Base-by-base conservation (phyloP, 2,888 invertebrate genomes). In the Callyntrura guangdongensis region DNA sequence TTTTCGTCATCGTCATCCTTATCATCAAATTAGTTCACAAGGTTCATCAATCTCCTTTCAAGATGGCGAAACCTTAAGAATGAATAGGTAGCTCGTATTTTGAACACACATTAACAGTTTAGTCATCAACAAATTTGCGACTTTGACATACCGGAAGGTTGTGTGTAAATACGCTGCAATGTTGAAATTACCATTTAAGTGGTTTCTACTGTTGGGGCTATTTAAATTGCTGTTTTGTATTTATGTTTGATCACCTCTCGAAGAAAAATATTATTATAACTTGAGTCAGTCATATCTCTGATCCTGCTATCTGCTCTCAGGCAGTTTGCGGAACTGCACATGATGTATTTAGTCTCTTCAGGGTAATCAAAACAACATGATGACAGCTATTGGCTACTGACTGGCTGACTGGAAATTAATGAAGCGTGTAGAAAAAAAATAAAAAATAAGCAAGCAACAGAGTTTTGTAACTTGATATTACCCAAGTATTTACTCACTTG, bases 121-220 rank as follows among this genome's bases (percentile, higher is more conserved):
- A 45, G 45, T 17, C n/a, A 59, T 27, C 8, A n/a, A 49, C 5
- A 47, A 36, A 20, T n/a, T 27, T 20, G 72, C 5, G 20, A 47
- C 9, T 4, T 74, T 47, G 49, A 74, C 45, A 74, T 20, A 74
- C 47, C 72, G 72, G 72, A 74, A 74, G 72, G 72, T 74, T 74
- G 12, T 6, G 2, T 27, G 64, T 6, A n/a, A n/a, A n/a, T n/a
- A 69, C 6, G 45, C 45, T 45, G 1, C 9, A 0, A 27, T 67
- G 67, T n/a, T 53, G 14, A 53, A 14, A 53, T 53, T 36, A 36
- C 36, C 6, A 36, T 36, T 36, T 4, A 36, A 36, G 36, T 36
- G 36, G 36, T 36, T 36, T 36, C 3, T 6, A 36, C 36, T 36
- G 36, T 36, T 36, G 36, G 2, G 36, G 36, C 36, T 36, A 2